These are phyloP conservation scores for Sebastes vulpes DNA, from an alignment of 2,797 vertebrate genomes.

Conservation along the genomic window DNA sequence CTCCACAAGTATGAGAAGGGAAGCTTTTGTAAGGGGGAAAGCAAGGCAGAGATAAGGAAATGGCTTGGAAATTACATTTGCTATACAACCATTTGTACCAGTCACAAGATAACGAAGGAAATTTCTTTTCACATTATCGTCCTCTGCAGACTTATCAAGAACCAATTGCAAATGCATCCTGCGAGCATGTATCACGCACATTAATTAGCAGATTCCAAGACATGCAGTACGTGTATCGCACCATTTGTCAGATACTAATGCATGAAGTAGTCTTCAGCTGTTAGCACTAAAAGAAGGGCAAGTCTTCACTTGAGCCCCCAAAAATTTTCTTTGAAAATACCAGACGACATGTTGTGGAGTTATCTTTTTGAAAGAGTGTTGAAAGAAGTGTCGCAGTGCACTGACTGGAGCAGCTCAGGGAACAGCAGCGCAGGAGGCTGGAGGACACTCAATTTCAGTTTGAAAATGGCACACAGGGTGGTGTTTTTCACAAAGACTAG, in stretches of 20 bases:
- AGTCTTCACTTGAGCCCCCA: constrained; percentile 1
- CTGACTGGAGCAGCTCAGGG: constrained; percentile 7
- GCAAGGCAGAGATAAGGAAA: constrained; percentile 58
- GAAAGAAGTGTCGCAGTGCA: constrained; percentile 1
- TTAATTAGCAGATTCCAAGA: constrained; percentile 55
- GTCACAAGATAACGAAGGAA: constrained; percentile 53
- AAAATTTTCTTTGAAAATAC: not conserved
- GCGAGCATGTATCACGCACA: constrained; percentile 16
- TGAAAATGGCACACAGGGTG: not conserved
- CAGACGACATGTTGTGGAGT: constrained; percentile 22
- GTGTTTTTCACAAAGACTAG: constrained; percentile 20
- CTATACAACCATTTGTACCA: constrained; percentile 65
- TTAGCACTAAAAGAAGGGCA: not conserved
- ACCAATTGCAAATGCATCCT: constrained; percentile 29
- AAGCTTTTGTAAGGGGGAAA: constrained; percentile 31
- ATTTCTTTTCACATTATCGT: constrained; percentile 48
- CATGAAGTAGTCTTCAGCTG: not conserved
- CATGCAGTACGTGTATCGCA: not conserved
- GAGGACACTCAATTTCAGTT: not conserved
- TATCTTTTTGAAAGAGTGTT: constrained; percentile 20
- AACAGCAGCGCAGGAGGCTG: not conserved
- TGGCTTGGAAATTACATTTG: constrained; percentile 58
- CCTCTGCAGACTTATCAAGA: constrained; percentile 44
- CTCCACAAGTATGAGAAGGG: constrained; percentile 22
- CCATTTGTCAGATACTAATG: constrained; percentile 1